Evolutionary conservation across 2,797 vertebrate species (phyloP), one percentile per base, ranked within the genome.

Genomic region (Apogon talboti): DNA sequence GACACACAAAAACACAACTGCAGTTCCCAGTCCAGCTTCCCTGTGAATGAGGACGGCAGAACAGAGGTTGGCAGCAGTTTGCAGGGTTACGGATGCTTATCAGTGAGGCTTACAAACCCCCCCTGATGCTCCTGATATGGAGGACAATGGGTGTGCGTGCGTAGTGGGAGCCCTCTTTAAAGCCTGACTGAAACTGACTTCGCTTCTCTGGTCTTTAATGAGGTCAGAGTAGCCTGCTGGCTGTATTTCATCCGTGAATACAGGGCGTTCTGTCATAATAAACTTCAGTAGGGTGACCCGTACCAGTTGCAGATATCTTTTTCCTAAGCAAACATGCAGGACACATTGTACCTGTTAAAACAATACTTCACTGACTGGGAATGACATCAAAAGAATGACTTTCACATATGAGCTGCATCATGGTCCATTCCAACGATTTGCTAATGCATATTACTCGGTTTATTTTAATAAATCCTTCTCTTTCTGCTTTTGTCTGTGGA

Each of bases 101-200:
- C 90, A 85, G 77, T 79, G 60, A 69, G 77, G 83, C 80, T 91
- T 86, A 85, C 88, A 90, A 91, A 87, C 87, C 82, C 84, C 85
- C 79, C 83, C 76, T 30, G 87, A 93, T 93, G 83, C 76, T 89
- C 66, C 82, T 91, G 91, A 93, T 92, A 91, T 41, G 67, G 49
- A 88, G 80, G 83, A 93, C 92, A 93, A 93, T 92, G 81, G 90
- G 70, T 84, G 71, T 92, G 89, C 86, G 86, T 90, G 87, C 74
- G 54, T 88, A 86, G 76, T 66, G 74, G 72, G 81, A 83, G 64
- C 84, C 82, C 78, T 74, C 86, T 88, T 86, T 92, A 89, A 89
- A 89, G 82, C 77, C 67, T 86, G 66, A 82, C 68, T 85, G 86
- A 91, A 91, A 88, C 87, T 66, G 80, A 82, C 81, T 79, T 83